phyloP scores from a whole-genome alignment of 2,888 invertebrate species.

The Plagodis pulveraria region DNA sequence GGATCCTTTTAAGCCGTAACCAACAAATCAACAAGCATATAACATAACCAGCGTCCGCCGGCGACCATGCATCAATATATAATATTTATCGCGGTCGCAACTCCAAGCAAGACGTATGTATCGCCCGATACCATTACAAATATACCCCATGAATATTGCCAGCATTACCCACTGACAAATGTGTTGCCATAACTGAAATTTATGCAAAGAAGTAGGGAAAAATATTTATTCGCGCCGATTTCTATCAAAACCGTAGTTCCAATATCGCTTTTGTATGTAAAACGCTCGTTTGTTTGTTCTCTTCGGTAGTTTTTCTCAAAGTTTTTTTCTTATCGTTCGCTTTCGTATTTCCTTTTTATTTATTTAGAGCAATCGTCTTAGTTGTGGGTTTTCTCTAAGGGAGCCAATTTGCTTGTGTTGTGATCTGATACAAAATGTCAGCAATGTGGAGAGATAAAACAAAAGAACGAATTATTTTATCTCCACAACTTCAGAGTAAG shows the following conservation, averaged over 20 bases:
- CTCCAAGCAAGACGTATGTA: slow-evolving; percentile 41
- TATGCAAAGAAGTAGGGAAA: slow-evolving; percentile 49
- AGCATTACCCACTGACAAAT: slow-evolving; percentile 58
- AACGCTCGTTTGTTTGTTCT: slow-evolving; percentile 31
- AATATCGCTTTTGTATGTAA: slow-evolving; percentile 29
- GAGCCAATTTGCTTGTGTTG: slow-evolving; percentile 14
- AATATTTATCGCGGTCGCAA: slow-evolving; percentile 19
- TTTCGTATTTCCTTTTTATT: slow-evolving; percentile 20
- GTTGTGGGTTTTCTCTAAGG: slow-evolving; percentile 13
- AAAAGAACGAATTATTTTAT: slow-evolving; percentile 2
- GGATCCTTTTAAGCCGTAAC: slow-evolving; percentile 1
- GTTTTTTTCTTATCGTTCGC: slow-evolving; percentile 17
- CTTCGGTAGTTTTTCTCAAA: slow-evolving; percentile 20
- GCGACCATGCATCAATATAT: slow-evolving; percentile 15
- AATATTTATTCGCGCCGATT: slow-evolving; percentile 51
- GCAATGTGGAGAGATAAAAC: slow-evolving; percentile 6
- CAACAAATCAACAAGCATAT: slow-evolving; percentile 12
- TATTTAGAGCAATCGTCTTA: slow-evolving; percentile 22
- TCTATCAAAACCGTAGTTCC: slow-evolving; percentile 27
- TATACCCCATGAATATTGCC: slow-evolving; percentile 46
- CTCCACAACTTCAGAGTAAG: background rate
- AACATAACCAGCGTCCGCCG: slow-evolving; percentile 2
- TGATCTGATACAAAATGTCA: slow-evolving; percentile 6
- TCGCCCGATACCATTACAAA: slow-evolving; percentile 34
- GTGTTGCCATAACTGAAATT: slow-evolving; percentile 54